Percentiles rank a stretch among this genome's conserved stretches.
Conservation (phyloP, 2,113 vertebrate genomes). For the Athene noctua region DNA sequence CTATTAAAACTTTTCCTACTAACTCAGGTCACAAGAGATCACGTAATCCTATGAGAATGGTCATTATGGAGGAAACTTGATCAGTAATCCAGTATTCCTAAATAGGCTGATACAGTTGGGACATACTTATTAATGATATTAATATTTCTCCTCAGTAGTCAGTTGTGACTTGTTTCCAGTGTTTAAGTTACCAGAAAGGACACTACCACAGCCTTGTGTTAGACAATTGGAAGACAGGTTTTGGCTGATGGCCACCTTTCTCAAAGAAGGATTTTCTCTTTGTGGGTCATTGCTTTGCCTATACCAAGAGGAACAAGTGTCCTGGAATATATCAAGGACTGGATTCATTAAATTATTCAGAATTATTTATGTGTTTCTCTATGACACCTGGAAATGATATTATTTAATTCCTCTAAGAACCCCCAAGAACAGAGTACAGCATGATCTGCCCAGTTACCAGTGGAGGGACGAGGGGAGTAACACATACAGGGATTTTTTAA, state of each 20-base stretch:
- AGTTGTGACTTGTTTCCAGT: not conserved
- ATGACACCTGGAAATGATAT: not conserved
- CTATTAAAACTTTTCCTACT: constrained; percentile 3
- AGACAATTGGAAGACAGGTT: not conserved
- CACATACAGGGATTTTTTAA: not conserved
- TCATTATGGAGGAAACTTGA: not conserved
- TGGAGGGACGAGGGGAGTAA: not conserved
- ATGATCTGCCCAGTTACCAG: not conserved
- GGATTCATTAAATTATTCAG: not conserved
- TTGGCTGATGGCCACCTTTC: not conserved
- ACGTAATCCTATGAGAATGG: not conserved
- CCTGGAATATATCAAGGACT: not conserved
- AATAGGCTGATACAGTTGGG: not conserved
- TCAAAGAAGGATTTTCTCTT: not conserved
- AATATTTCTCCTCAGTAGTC: not conserved
- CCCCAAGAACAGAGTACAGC: not conserved
- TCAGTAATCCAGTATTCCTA: not conserved
- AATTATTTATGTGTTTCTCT: not conserved
- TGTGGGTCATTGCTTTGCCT: not conserved
- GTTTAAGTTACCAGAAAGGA: not conserved
- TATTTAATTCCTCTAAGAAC: not conserved
- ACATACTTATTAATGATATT: not conserved
- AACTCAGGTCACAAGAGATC: not conserved
- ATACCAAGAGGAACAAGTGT: not conserved
- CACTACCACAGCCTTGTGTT: not conserved